phyloP scores from a whole-genome alignment of 2,888 invertebrate genomes.

The Lamellibrachia columna region DNA sequence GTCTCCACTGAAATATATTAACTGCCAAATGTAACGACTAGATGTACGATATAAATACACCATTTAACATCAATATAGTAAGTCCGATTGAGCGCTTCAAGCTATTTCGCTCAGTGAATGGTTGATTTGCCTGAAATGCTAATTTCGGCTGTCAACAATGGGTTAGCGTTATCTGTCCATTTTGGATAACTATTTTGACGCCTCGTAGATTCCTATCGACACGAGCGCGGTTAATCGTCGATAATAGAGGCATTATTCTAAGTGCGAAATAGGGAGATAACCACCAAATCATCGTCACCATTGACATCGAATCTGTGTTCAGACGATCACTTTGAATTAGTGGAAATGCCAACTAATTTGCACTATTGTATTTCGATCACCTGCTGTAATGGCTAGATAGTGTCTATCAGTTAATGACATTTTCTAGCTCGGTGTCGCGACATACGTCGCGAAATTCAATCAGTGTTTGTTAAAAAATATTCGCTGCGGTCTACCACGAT shows the following conservation, averaged over 20 bases:
- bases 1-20: background rate
- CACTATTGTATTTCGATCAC: background rate
- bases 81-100: background rate
- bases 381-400: background rate
- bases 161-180: background rate
- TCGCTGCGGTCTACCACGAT: background rate
- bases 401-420: background rate
- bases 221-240: background rate
- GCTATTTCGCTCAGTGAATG: background rate
- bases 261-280: background rate
- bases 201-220: background rate
- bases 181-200: slow-evolving; percentile 8
- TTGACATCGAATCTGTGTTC: background rate
- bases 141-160: background rate
- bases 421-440: background rate
- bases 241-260: slow-evolving; percentile 16
- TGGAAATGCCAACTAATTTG: slow-evolving; percentile 16
- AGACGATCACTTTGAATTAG: slow-evolving; percentile 11
- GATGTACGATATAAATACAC: background rate
- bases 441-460: background rate
- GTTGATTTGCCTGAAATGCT: background rate
- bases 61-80: background rate
- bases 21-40: background rate
- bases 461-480: background rate
- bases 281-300: background rate